Evolutionary conservation across 2,113 vertebrate genomes (phyloP).

Genomic region (Fregetta grallaria): DNA sequence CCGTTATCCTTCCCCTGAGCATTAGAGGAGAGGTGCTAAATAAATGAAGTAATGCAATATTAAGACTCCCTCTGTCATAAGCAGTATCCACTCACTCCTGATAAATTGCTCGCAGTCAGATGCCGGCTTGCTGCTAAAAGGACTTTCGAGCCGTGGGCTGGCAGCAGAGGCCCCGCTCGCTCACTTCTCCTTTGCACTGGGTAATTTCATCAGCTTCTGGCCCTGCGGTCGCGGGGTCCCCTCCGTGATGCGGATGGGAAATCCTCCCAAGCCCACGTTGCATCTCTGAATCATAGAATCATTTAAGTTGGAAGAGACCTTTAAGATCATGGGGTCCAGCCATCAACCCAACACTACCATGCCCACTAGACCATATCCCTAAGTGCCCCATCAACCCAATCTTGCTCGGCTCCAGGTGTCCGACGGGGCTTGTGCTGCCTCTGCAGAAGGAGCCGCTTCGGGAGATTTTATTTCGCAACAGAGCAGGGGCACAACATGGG

Average conservation of each 20-base stretch:
- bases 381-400: too few species aligned
- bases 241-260: fast-evolving
- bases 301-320: too few species aligned
- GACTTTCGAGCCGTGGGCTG: not conserved
- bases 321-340: too few species aligned
- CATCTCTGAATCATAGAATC: too few species aligned
- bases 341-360: too few species aligned
- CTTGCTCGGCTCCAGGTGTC: not conserved
- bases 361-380: too few species aligned
- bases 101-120: not conserved
- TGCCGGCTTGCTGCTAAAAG: not conserved
- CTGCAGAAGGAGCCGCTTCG: fast-evolving
- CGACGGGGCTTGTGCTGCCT: fast-evolving
- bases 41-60: slow-evolving; percentile 9
- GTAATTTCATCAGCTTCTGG: not conserved
- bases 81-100: not conserved
- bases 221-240: fast-evolving
- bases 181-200: fast-evolving
- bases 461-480: not conserved
- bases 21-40: slow-evolving; percentile 17
- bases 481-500: not conserved
- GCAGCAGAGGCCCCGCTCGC: not conserved
- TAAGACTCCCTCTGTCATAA: not conserved
- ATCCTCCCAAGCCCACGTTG: not conserved
- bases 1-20: slow-evolving; percentile 14